These are phyloP conservation scores for Torymus tubicola DNA, from an alignment of 2,888 invertebrate genomes.

Conservation along the genomic window DNA sequence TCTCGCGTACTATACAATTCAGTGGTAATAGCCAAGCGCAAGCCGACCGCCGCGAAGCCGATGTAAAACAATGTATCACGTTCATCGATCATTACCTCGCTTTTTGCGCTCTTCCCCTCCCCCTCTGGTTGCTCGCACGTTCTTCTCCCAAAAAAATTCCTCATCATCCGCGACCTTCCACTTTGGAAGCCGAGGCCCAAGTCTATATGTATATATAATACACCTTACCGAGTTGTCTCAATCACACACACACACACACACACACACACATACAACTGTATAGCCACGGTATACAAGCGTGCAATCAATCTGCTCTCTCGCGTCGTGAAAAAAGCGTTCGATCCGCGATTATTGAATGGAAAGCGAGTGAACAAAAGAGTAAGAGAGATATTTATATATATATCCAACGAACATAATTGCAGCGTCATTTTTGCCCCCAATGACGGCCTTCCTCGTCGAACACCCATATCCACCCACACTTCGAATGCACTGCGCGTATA, in stretches of 20 bases:
- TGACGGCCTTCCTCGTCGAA: background rate
- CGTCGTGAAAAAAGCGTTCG: slow-evolving; percentile 17
- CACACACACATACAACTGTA: background rate
- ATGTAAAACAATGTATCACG: background rate
- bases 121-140: too few species aligned
- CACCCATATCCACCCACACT: background rate
- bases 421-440: slow-evolving; percentile 28
- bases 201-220: background rate
- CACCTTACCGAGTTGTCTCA: background rate
- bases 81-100: background rate
- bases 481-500: too few species aligned
- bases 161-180: background rate
- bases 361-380: background rate
- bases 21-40: too few species aligned
- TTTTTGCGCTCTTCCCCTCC: too few species aligned
- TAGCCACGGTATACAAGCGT: background rate
- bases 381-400: too few species aligned
- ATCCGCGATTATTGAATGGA: slow-evolving; percentile 42
- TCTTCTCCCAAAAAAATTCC: too few species aligned
- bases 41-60: too few species aligned
- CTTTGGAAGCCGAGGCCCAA: slow-evolving; percentile 9
- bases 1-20: background rate
- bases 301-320: slow-evolving; percentile 29
- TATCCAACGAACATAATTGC: slow-evolving; percentile 32
- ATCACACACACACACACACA: background rate